Conservation (phyloP, 1,140 invertebrate genomes). For the Drosophila bocki region DNA sequence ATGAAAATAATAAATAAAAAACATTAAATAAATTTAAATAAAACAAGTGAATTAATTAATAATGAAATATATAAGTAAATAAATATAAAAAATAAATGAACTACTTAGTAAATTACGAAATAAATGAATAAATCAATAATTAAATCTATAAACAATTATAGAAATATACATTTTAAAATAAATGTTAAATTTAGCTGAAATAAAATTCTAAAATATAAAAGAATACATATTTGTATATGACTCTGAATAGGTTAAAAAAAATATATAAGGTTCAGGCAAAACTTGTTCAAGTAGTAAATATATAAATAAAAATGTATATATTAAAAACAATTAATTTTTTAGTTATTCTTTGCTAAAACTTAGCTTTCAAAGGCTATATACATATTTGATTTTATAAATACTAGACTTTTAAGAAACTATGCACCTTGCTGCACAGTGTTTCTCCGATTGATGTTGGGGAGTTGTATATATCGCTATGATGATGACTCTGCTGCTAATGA, state of each 20-base stretch:
- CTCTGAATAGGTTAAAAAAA: background rate
- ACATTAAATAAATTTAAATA: background rate
- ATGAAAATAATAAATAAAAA: background rate
- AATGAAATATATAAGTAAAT: too few species aligned
- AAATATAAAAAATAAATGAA: too few species aligned
- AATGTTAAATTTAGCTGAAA: background rate
- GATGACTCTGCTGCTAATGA: slow-evolving; percentile 41
- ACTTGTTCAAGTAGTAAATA: background rate
- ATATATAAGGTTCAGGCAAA: background rate
- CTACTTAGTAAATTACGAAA: background rate
- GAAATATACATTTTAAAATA: background rate
- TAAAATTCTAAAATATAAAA: background rate
- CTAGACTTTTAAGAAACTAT: background rate
- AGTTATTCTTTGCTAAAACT: background rate
- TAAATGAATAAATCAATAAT: background rate
- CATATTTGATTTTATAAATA: too few species aligned
- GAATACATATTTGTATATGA: background rate
- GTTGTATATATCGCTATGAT: slow-evolving; percentile 24
- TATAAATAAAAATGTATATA: too few species aligned
- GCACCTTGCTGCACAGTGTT: slow-evolving; percentile 19
- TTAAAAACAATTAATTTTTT: background rate
- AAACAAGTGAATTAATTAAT: too few species aligned
- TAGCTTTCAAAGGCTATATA: too few species aligned
- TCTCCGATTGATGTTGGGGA: slow-evolving; percentile 31
- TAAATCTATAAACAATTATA: background rate